Evolutionary conservation across 2,797 vertebrate genomes (phyloP), one percentile per base, ranked within the genome.

Genomic region (Falco columbarius): DNA sequence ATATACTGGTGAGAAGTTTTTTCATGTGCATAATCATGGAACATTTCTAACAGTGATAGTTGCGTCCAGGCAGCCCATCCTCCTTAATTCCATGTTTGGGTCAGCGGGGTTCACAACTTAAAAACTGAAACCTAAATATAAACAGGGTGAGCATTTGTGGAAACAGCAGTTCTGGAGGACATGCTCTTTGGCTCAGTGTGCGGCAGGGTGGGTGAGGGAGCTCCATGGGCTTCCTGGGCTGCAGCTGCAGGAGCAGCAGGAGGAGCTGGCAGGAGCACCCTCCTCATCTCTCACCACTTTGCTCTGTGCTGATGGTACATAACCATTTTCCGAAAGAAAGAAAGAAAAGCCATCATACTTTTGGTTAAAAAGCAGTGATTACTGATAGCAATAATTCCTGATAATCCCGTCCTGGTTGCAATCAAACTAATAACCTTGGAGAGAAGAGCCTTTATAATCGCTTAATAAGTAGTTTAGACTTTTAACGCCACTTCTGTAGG

Each of bases 151-250:
- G 46, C 52, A 29, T 71, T 73, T 15, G 42, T 38, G 32, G 63
- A 19, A 81, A 14, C 14, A 13, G 91, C 62, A 56, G 62, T 68
- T 75, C n/a, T 42, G 67, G 52, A 85, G 72, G 52, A 61, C 0
- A 0, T 32, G 30, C 34, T 32, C 26, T 75, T 36, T 34, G 81
- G 62, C 62, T 81, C 34, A 0, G 1, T 7, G 29, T 24, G 9
- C 8, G 22, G 13, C 32, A 19, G 18, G 23, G 6, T 0, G 0
- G 40, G 26, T 0, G 0, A 70, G 38, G 54, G 44, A 76, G 36
- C 14, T n/a, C 24, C 1, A 0, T 8, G 24, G 58, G 10, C 30
- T 34, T 71, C 56, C 12, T 24, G 1, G 2, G 32, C 26, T 6
- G 42, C 62, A 63, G 62, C 40, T 67, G 59, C 2, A 55, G 40